Evolutionary conservation across 2,888 invertebrate species (phyloP).

Genomic region (Graphium colonna): DNA sequence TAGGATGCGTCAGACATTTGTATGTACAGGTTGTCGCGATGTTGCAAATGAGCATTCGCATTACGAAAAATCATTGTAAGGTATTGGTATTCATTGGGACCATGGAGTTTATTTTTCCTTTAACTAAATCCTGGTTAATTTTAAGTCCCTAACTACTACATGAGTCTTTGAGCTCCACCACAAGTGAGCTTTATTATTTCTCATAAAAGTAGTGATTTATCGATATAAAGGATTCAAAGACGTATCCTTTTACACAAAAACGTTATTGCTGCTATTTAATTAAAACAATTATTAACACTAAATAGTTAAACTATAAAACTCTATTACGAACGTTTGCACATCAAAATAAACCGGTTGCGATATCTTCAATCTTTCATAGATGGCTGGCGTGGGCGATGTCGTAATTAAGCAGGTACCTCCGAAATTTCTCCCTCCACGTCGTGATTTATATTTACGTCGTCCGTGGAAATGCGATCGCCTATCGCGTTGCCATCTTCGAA

Average conservation of each 20-base stretch:
- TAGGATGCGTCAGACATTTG: slow-evolving; percentile 14
- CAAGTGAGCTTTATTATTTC: too few species aligned
- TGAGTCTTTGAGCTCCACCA: too few species aligned
- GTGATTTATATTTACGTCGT: slow-evolving; percentile 15
- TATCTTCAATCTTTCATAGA: background rate
- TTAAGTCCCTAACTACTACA: too few species aligned
- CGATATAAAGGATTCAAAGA: too few species aligned
- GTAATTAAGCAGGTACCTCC: background rate
- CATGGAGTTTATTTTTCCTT: background rate
- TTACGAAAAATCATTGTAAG: background rate
- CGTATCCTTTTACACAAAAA: too few species aligned
- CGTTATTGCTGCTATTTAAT: too few species aligned
- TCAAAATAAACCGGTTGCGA: background rate
- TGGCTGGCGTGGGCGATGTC: background rate
- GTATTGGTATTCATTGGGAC: slow-evolving; percentile 4
- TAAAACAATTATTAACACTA: too few species aligned
- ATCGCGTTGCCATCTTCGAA: slow-evolving; percentile 23
- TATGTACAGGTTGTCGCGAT: background rate
- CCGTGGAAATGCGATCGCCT: slow-evolving; percentile 5
- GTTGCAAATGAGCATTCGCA: background rate
- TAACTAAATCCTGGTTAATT: background rate
- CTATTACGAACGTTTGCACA: too few species aligned
- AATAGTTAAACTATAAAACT: too few species aligned
- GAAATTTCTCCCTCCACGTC: slow-evolving; percentile 6
- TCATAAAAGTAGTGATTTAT: too few species aligned